Percentiles rank a stretch among this genome's conserved stretches.
Evolutionary conservation across 2,888 invertebrate species (phyloP).

Genomic region (Cloeon dipterum): DNA sequence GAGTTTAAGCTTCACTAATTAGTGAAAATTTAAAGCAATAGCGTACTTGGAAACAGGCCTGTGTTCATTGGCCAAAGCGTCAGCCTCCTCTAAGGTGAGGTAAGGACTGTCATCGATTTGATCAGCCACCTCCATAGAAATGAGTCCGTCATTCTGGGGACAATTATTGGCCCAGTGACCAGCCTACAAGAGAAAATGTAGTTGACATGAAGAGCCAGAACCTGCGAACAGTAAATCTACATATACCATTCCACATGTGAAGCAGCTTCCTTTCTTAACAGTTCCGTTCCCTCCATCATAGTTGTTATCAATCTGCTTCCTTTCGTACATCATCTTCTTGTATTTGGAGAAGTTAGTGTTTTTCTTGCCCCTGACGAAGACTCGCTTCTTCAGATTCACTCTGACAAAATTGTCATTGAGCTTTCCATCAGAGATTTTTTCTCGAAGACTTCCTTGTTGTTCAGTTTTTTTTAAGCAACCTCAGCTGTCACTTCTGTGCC

Average conservation of each 20-base stretch:
- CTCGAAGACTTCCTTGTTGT: neutral
- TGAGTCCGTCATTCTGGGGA: neutral
- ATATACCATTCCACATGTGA: constrained; percentile 61
- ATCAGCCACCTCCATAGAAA: constrained; percentile 23
- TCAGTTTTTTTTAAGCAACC: constrained; percentile 9
- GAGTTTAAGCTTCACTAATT: too few species aligned
- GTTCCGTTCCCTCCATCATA: constrained; percentile 11
- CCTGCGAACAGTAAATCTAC: too few species aligned
- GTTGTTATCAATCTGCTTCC: constrained; percentile 10
- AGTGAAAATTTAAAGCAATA: too few species aligned
- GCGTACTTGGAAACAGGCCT: neutral
- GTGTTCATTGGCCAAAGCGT: constrained; percentile 28
- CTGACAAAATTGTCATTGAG: constrained; percentile 74
- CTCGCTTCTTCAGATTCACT: constrained; percentile 74
- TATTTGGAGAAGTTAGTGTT: constrained; percentile 51
- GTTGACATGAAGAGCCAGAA: too few species aligned
- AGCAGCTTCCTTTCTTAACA: constrained; percentile 65
- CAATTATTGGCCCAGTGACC: constrained; percentile 22
- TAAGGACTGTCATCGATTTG: constrained; percentile 34
- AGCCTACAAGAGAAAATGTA: too few species aligned
- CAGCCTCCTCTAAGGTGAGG: constrained; percentile 62
- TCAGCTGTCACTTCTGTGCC: constrained; percentile 13
- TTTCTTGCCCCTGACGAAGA: constrained; percentile 58
- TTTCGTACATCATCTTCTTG: constrained; percentile 41
- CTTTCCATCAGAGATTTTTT: constrained; percentile 42